Conservation (phyloP, 35 echinoderm and acorn worm genomes). For the Patiria miniata region DNA sequence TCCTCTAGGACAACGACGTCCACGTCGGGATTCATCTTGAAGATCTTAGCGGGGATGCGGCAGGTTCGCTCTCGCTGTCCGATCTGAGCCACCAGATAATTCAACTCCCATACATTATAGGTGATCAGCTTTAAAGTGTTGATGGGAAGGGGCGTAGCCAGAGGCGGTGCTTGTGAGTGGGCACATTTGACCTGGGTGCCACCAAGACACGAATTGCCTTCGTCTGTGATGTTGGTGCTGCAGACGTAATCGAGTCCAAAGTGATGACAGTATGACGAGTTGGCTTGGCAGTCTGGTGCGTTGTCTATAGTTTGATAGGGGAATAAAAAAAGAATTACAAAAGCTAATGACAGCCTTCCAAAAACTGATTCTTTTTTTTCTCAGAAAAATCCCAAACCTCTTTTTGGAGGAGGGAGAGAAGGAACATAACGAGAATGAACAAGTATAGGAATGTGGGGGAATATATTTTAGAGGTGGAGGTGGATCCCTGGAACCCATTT, state of each 20-base stretch:
- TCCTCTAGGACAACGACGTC: constrained; percentile 93
- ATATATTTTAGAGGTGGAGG: too few relatives aligned
- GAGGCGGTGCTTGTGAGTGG: constrained; percentile 37
- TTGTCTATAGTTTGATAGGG: constrained; percentile 46
- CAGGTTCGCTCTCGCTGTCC: constrained; percentile 92
- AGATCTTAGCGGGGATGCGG: constrained; percentile 69
- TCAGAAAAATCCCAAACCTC: too few relatives aligned
- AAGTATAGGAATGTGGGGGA: too few relatives aligned
- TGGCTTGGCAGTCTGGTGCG: constrained; percentile 57
- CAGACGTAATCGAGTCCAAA: constrained; percentile 84
- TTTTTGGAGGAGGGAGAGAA: too few relatives aligned
- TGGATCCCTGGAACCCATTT: too few relatives aligned
- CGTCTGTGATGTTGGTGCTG: constrained; percentile 17
- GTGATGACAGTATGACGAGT: constrained; percentile 62
- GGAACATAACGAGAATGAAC: too few relatives aligned
- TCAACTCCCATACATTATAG: constrained; percentile 92
- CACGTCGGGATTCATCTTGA: constrained; percentile 76
- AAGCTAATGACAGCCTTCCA: too few relatives aligned
- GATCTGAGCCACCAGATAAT: constrained; percentile 85
- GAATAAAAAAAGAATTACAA: constrained; percentile 41
- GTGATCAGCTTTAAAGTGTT: constrained; percentile 71
- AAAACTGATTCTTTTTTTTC: too few relatives aligned
- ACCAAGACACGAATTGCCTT: constrained; percentile 40
- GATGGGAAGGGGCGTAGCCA: constrained; percentile 46
- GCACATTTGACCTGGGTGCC: constrained; percentile 76